Percentiles rank a stretch among this genome's conserved stretches.
Conservation (phyloP, 2,113 vertebrate genomes). For the Anoplopoma fimbria region DNA sequence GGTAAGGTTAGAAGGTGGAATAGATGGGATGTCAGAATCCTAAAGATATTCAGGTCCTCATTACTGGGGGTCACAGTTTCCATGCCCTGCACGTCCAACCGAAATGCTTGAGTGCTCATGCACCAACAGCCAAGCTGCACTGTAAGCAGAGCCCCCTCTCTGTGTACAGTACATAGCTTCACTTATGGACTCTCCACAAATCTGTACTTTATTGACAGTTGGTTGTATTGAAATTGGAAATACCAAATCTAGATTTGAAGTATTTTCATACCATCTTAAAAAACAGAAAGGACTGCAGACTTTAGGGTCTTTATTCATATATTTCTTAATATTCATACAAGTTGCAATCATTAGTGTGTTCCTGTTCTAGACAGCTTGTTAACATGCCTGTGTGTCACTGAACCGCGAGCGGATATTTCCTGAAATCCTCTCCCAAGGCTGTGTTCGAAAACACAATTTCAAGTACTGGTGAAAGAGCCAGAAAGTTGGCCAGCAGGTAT, state of each 20-base stretch:
- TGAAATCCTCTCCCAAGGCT: slow-evolving; percentile 32
- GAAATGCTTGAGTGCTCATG: slow-evolving; percentile 71
- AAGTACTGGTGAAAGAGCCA: slow-evolving; percentile 44
- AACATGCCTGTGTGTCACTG: slow-evolving; percentile 30
- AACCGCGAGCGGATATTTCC: slow-evolving; percentile 17
- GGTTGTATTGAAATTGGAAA: slow-evolving; percentile 5
- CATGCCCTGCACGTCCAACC: slow-evolving; percentile 61
- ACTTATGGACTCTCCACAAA: slow-evolving; percentile 28
- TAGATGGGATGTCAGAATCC: slow-evolving; percentile 67
- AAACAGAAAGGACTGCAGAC: background rate
- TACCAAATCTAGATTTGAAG: background rate
- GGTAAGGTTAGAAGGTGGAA: slow-evolving; percentile 63
- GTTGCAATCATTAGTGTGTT: background rate
- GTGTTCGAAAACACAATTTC: slow-evolving; percentile 49
- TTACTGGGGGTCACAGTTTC: slow-evolving; percentile 69
- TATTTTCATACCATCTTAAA: background rate
- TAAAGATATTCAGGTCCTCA: slow-evolving; percentile 74
- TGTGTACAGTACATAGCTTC: slow-evolving; percentile 5
- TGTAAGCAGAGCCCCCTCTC: slow-evolving; percentile 59
- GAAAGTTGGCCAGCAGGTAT: slow-evolving; percentile 62
- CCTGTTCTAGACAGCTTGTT: slow-evolving; percentile 26
- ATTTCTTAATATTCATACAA: slow-evolving; percentile 3
- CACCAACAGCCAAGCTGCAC: slow-evolving; percentile 68
- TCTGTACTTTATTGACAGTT: slow-evolving; percentile 12
- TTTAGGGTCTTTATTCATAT: background rate